Percentiles rank a stretch among this genome's conserved stretches.
phyloP scores from a whole-genome alignment of 2,797 vertebrate species.

The Anguilla megastoma region DNA sequence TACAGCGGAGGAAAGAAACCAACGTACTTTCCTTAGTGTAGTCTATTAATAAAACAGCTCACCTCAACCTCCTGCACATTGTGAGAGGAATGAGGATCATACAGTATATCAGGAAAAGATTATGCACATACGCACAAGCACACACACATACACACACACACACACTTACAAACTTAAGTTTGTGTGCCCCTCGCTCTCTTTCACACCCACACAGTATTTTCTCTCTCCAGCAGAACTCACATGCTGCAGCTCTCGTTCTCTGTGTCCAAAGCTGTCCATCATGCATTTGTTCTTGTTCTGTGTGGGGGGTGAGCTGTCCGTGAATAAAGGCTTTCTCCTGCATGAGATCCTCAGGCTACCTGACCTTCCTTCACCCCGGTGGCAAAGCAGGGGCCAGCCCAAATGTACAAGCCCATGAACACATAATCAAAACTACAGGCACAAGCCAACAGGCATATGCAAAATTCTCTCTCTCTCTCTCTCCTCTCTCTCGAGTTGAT shows the following conservation, averaged over 20 bases:
- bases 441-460: background rate
- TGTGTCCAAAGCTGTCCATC: background rate
- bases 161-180: background rate
- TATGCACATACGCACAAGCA: background rate
- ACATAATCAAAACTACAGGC: background rate
- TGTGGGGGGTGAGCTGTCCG: background rate
- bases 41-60: slow-evolving; percentile 47
- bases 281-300: background rate
- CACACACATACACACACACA: slow-evolving; percentile 6
- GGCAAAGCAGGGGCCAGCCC: background rate
- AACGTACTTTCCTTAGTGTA: slow-evolving; percentile 29
- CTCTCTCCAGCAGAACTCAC: background rate
- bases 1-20: background rate
- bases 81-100: background rate
- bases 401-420: background rate
- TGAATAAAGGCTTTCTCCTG: background rate
- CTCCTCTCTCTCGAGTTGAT: background rate
- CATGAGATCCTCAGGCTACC: slow-evolving; percentile 7
- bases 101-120: background rate
- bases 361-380: background rate
- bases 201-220: background rate
- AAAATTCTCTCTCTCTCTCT: background rate
- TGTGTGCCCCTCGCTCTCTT: background rate
- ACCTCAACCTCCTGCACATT: slow-evolving; percentile 24
- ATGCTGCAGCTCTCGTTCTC: background rate